Evolutionary conservation across 2,888 invertebrate genomes (phyloP), one percentile per base, ranked within the genome.

Genomic region (Strigamia crassipes): DNA sequence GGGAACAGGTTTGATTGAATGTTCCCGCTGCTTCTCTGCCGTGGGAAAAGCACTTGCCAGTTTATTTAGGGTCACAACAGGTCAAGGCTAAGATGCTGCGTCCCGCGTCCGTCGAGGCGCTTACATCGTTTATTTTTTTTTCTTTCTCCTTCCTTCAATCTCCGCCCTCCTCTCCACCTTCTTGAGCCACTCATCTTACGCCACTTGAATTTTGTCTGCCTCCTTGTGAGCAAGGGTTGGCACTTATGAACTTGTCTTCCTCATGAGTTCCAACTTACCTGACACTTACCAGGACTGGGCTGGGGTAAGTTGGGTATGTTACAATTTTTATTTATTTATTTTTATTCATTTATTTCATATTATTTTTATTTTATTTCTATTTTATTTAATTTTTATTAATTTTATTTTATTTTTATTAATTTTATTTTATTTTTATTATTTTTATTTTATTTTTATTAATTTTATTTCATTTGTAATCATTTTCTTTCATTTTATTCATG

Each of bases 1-100:
- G 80, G 80, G 80, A 80, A 80, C 80, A 80, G 80, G 80, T 80
- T 80, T 80, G 80, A 80, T 80, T 80, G 80, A 80, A 80, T 46
- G 46, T 46, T 80, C 46, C 27, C 42, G 80, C 66, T 66, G 66
- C 66, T 66, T 27, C 66, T 27, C 27, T 18, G 51, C 51, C 80
- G 51, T 80, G 80, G 80, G 80, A 80, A 80, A 41, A 80, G 31
- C 41, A 31, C 80, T 46, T 80, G 80, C 27, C 42, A 80, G 80
- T 80, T 80, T 80, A 80, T 80, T 80, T 80, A 42, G 80, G 51
- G 80, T 80, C 80, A 46, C 21, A 21, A n/a, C n/a, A 80, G 80
- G 80, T 80, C 80, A 80, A 80, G 80, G 80, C 80, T 80, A 80
- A 80, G 80, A 80, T 80, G 80, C 80, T 80, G 80, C 66, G 66